Evolutionary conservation across 2,797 vertebrate genomes (phyloP).

Genomic region (Pantherophis alleghaniensis): DNA sequence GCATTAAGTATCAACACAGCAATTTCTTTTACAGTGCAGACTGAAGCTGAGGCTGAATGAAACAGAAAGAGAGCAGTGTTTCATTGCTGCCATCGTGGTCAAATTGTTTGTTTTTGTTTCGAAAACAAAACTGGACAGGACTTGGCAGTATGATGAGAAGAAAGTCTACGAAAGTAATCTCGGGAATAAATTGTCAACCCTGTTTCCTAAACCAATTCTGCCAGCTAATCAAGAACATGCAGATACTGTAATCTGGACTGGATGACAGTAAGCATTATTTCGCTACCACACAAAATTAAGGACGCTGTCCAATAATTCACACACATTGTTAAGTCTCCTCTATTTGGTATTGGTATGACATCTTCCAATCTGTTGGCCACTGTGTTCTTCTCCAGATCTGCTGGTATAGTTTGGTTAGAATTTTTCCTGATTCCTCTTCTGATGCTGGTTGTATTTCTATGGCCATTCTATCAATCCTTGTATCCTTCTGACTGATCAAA

Average conservation of each 20-base stretch:
- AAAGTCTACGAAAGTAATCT: background rate
- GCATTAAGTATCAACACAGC: background rate
- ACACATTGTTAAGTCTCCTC: background rate
- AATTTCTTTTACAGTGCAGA: background rate
- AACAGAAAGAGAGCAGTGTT: background rate
- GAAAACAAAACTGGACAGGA: background rate
- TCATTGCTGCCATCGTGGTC: background rate
- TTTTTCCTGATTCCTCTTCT: background rate
- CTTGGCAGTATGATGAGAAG: background rate
- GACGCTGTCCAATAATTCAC: background rate
- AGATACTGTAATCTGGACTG: background rate
- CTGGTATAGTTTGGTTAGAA: background rate
- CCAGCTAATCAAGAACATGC: background rate
- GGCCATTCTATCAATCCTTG: background rate
- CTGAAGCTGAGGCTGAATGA: background rate
- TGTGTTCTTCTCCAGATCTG: background rate
- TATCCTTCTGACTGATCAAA: background rate
- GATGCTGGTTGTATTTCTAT: background rate
- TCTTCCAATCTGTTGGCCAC: background rate
- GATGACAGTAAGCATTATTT: background rate
- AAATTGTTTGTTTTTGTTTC: background rate
- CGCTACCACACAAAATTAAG: background rate
- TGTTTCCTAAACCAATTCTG: background rate
- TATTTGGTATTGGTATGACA: background rate
- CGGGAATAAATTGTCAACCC: background rate